These are phyloP conservation scores for Linhomoeus sp. DNA, from an alignment of 2,888 invertebrate genomes.

Conservation along the genomic window DNA sequence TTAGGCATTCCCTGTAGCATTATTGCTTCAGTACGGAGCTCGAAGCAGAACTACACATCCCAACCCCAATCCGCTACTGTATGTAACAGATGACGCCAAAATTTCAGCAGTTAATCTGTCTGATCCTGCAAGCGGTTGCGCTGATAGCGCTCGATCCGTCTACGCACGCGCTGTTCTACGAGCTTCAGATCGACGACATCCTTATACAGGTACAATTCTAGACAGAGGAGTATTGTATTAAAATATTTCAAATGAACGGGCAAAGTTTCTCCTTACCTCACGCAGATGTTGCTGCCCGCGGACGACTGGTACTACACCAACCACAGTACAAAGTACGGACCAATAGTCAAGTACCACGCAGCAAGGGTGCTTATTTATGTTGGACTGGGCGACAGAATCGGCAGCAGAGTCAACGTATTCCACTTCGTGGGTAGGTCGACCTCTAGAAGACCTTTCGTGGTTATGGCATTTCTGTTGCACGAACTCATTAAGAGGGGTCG, in stretches of 20 bases:
- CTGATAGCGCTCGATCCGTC: slow-evolving; percentile 40
- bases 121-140: slow-evolving; percentile 41
- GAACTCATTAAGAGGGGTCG: too few species aligned
- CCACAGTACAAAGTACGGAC: slow-evolving; percentile 43
- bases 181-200: slow-evolving; percentile 41
- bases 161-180: slow-evolving; percentile 38
- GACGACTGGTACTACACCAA: slow-evolving; percentile 48
- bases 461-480: too few species aligned
- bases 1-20: too few species aligned
- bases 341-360: slow-evolving; percentile 45
- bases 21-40: too few species aligned
- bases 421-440: too few species aligned
- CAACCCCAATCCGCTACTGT: too few species aligned
- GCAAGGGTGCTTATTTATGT: slow-evolving; percentile 43
- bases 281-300: slow-evolving; percentile 40
- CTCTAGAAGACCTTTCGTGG: too few species aligned
- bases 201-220: slow-evolving; percentile 39
- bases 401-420: slow-evolving; percentile 41
- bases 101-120: slow-evolving; percentile 41
- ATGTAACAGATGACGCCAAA: neutral
- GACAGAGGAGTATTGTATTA: too few species aligned
- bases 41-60: too few species aligned
- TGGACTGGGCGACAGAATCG: slow-evolving; percentile 42
- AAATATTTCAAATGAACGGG: too few species aligned
- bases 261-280: too few species aligned